Evolutionary conservation across 2,797 vertebrate species (phyloP).

Genomic region (Scarus forsteni): DNA sequence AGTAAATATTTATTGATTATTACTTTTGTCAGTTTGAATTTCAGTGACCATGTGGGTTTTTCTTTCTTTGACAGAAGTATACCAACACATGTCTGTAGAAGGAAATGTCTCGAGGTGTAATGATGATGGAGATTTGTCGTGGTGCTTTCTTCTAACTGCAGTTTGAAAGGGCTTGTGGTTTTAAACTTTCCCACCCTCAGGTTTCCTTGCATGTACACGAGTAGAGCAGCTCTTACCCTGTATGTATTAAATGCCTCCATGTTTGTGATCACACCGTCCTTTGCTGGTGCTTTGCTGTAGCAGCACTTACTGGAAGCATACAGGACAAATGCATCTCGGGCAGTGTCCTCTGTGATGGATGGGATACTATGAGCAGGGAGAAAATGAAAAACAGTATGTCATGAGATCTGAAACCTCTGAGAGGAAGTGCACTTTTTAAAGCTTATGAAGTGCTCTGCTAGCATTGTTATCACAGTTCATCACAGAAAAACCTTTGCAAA

Average conservation of each 20-base stretch:
- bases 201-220: constrained; percentile 1
- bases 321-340: constrained; percentile 75
- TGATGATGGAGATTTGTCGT: too few species aligned
- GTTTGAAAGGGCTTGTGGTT: neutral
- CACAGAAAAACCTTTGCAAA: neutral
- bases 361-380: constrained; percentile 74
- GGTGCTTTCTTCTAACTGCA: too few species aligned
- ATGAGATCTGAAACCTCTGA: neutral
- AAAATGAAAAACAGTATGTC: constrained; percentile 2
- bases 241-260: constrained; percentile 84
- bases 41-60: too few species aligned
- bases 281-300: constrained; percentile 78
- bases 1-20: too few species aligned
- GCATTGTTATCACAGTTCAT: neutral
- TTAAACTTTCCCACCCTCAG: neutral
- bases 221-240: constrained; percentile 66
- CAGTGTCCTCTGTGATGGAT: constrained; percentile 78
- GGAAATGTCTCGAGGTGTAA: too few species aligned
- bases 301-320: constrained; percentile 83
- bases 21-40: too few species aligned
- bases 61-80: too few species aligned
- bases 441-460: neutral
- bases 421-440: constrained; percentile 1
- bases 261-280: constrained; percentile 73
- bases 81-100: too few species aligned